Base-by-base conservation (phyloP, 1,140 invertebrate species). In the Heliconius eleuchia region DNA sequence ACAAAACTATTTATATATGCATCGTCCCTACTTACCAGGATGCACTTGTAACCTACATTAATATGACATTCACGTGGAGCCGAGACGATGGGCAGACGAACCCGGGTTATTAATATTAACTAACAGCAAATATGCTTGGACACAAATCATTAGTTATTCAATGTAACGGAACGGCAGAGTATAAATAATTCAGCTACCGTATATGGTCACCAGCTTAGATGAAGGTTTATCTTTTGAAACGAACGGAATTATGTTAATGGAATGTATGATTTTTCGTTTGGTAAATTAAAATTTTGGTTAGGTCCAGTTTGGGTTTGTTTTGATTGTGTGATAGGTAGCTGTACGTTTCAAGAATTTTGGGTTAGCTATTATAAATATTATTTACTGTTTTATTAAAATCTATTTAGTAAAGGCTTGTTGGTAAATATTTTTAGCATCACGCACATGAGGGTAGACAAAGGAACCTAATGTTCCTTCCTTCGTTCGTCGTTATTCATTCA, bases 181-280 rank as follows among this genome's bases (percentile, higher is more conserved):
- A 93, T 93, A 91, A 89, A 92, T 93, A 89, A 93, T 93, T 88
- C 92, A 93, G 84, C 80, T 80, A 85, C 83, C 86, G 88, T 88
- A 84, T 73, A 86, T 84, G 86, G 86, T 83, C 83, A 87, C 83
- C 74, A 50, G 71, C 30, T 76, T 80, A 72, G 74, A 66, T 80
- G 75, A 60, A 80, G 70, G 73, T 73, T 80, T 80, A 80, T 80
- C 79, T 80, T 80, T 77, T 52, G 71, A 71, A 79, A 34, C 74
- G 79, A 46, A n/a, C 19, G 71, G 71, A 80, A 80, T 80, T 71
- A 76, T 66, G 57, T 2, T 30, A 30, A 30, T 30, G 30, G 30
- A 80, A 80, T 76, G 70, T 73, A 50, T 76, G 66, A 73, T 57
- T 30, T 50, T 71, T 77, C 18, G 37, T 72, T 19, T 19, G 4